These are phyloP conservation scores for Diarsia rubi DNA, from an alignment of 2,888 invertebrate species.

Conservation along the genomic window DNA sequence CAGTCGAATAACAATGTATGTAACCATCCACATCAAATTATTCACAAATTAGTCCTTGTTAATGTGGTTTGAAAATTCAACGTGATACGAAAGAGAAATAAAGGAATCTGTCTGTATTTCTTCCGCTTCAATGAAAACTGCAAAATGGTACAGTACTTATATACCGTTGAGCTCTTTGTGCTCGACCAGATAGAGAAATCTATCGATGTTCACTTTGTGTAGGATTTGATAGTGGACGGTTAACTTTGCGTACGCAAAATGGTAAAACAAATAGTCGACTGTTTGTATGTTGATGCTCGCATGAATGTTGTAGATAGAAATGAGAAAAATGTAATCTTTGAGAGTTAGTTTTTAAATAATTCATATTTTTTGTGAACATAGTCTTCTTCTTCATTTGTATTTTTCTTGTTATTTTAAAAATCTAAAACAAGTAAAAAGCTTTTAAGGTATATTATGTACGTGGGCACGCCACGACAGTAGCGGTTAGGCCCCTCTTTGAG, in stretches of 20 bases:
- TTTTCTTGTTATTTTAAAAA: not conserved
- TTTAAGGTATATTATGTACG: no score
- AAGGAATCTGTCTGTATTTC: constrained; percentile 66
- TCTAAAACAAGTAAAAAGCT: not conserved
- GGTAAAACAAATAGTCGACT: constrained; percentile 1
- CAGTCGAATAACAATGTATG: constrained; percentile 55
- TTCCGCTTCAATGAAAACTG: constrained; percentile 69
- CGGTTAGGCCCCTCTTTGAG: no score
- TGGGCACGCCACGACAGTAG: no score
- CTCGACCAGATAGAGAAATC: constrained; percentile 68
- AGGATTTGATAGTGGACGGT: constrained; percentile 36
- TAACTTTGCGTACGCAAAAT: constrained; percentile 22
- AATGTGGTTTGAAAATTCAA: constrained; percentile 66
- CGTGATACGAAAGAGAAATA: constrained; percentile 60
- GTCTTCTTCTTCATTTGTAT: not conserved
- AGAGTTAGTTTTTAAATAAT: not conserved
- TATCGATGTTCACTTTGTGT: constrained; percentile 62
- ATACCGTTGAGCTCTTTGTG: constrained; percentile 67
- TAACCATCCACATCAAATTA: constrained; percentile 62
- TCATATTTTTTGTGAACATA: not conserved
- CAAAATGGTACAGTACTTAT: constrained; percentile 66
- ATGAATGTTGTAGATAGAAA: not conserved
- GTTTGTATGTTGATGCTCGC: not conserved
- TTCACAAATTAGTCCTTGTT: constrained; percentile 65
- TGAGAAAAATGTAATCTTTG: not conserved